These are phyloP conservation scores for Stratiolaelaps scimitus DNA, from an alignment of 1,140 invertebrate genomes.

Conservation along the genomic window DNA sequence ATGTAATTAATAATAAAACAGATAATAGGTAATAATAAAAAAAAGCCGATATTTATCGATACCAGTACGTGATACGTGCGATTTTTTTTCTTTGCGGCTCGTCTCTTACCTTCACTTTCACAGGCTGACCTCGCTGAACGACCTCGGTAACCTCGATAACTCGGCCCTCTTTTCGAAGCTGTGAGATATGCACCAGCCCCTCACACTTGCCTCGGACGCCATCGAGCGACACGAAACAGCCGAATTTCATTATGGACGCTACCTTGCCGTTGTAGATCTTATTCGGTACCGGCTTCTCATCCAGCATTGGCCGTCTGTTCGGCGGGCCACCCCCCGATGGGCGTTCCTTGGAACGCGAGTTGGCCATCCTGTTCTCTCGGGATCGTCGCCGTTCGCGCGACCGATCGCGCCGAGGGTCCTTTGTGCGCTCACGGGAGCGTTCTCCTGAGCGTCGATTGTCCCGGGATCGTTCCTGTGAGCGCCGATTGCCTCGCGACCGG, in stretches of 20 bases:
- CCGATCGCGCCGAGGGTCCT: constrained; percentile 22
- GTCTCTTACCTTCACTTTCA: constrained; percentile 61
- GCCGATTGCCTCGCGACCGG: constrained; percentile 19
- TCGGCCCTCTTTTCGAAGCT: constrained; percentile 76
- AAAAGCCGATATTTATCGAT: too few relatives aligned
- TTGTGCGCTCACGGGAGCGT: constrained; percentile 30
- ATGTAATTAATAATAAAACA: too few relatives aligned
- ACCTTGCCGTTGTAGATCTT: constrained; percentile 85
- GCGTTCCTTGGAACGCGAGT: constrained; percentile 38
- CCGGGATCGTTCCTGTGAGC: constrained; percentile 35
- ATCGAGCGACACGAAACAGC: constrained; percentile 92
- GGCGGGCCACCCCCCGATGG: constrained; percentile 38
- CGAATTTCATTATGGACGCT: constrained; percentile 88
- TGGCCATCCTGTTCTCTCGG: constrained; percentile 35
- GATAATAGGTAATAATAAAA: too few relatives aligned
- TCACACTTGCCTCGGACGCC: constrained; percentile 73
- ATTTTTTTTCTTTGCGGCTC: too few relatives aligned
- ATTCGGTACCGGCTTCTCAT: constrained; percentile 31
- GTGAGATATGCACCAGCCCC: constrained; percentile 94
- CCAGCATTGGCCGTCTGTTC: constrained; percentile 28
- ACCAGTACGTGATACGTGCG: too few relatives aligned
- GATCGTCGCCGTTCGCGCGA: constrained; percentile 31
- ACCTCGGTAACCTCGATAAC: constrained; percentile 91
- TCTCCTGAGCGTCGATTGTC: constrained; percentile 31
- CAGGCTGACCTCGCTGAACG: constrained; percentile 73